Evolutionary conservation across 2,797 vertebrate species (phyloP), one percentile per base, ranked within the genome.

Genomic region (Dryobates pubescens): DNA sequence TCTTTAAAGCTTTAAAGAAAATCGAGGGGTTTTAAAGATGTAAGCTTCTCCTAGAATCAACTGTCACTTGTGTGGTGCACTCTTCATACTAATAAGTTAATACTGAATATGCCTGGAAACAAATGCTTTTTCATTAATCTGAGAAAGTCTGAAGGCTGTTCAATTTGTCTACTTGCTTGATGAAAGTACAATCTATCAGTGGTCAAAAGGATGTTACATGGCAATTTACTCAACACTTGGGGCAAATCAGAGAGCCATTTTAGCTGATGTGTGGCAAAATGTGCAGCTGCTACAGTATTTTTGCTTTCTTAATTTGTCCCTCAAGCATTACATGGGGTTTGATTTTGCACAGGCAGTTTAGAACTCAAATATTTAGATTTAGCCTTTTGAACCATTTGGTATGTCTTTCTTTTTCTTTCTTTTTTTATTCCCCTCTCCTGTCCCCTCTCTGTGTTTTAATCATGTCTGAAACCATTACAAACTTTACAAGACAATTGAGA

Each of bases 11-110:
- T 88, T 70, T 88, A 79, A 91, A 82, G 70, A 58, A 92, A 89
- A 88, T 79, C 1, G 17, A 91, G 72, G 61, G 72, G 57, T 29
- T 93, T 93, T 86, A 91, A 85, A 94, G 43, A 92, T 84, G 49
- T 64, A 86, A 89, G 93, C 80, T 86, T 89, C 68, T 54, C 71
- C 20, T 73, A 17, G 54, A 74, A 76, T 73, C 71, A 56, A 26
- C 94, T 95, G 89, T 95, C 87, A 84, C 64, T 88, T 79, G 15
- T 30, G 19, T 19, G 30, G 61, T 63, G 38, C 10, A 4, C 70
- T 88, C 61, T 51, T 94, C 88, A 88, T 92, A 26, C 82, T 84
- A 70, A 58, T 54, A 87, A 92, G 59, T 85, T 96, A 96, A 93
- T 95, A 62, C 82, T 24, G 26, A 32, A 5, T 87, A 65, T 81